Conservation (phyloP, 2,113 vertebrate species). For the Hydropotes inermis region DNA sequence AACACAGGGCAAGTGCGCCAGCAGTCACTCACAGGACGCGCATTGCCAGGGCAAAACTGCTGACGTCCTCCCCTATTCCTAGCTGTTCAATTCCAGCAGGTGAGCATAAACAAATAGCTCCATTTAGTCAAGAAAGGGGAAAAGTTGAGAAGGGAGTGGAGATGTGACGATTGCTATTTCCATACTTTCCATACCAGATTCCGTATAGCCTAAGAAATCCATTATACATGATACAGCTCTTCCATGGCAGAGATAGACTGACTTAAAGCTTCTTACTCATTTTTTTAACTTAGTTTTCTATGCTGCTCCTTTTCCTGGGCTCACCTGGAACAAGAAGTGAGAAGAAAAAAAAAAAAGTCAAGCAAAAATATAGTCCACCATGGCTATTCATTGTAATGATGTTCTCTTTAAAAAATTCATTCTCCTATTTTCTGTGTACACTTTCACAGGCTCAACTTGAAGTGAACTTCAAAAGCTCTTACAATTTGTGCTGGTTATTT, state of each 20-base stretch:
- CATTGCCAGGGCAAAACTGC: slow-evolving; percentile 28
- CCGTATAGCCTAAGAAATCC: not conserved
- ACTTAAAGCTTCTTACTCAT: not conserved
- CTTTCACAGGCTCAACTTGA: not conserved
- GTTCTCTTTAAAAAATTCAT: not conserved
- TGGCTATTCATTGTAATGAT: not conserved
- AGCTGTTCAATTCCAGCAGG: slow-evolving; percentile 35
- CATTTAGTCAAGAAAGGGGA: slow-evolving; percentile 6
- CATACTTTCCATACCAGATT: not conserved
- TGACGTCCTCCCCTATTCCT: slow-evolving; percentile 13
- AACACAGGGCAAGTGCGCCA: not conserved
- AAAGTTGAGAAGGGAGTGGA: not conserved
- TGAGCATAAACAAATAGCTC: slow-evolving; percentile 39
- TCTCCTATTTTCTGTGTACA: not conserved
- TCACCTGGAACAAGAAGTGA: not conserved
- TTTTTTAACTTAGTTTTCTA: slow-evolving; percentile 20
- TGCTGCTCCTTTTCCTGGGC: not conserved
- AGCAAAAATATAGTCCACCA: not conserved
- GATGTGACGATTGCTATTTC: not conserved
- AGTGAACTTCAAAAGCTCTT: not conserved
- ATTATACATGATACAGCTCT: not conserved
- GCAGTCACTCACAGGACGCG: not conserved
- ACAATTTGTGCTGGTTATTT: not conserved
- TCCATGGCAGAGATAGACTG: not conserved
- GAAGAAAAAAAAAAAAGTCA: not conserved